phyloP scores from a whole-genome alignment of 2,797 vertebrate genomes.

The Mareca strepera region DNA sequence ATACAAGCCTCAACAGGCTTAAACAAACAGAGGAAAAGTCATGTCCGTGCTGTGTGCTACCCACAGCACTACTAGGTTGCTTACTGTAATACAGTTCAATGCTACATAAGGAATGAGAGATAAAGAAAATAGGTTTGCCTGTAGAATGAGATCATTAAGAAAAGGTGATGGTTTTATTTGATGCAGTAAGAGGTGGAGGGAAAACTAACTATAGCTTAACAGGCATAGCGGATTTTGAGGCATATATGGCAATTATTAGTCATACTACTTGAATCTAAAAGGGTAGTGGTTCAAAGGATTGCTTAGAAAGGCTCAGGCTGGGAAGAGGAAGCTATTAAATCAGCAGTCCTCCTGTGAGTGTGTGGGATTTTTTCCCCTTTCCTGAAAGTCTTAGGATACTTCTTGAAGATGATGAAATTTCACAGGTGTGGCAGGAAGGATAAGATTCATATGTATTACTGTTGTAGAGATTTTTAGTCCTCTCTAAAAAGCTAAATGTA shows the following conservation, averaged over 20 bases:
- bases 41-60: neutral
- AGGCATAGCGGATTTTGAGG: slow-evolving; percentile 20
- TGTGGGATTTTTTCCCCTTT: neutral
- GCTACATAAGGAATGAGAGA: slow-evolving; percentile 54
- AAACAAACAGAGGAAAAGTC: slow-evolving; percentile 64
- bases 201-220: slow-evolving; percentile 15
- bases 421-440: neutral
- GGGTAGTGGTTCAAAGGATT: slow-evolving; percentile 4
- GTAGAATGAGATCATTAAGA: slow-evolving; percentile 38
- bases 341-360: neutral
- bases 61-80: neutral
- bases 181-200: neutral
- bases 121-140: slow-evolving; percentile 51
- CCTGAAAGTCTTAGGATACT: neutral
- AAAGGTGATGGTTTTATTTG: slow-evolving; percentile 24
- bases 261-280: slow-evolving; percentile 38
- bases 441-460: neutral
- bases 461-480: neutral
- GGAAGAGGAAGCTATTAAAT: slow-evolving; percentile 11
- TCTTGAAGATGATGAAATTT: slow-evolving; percentile 1
- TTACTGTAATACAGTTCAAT: slow-evolving; percentile 37
- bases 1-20: slow-evolving; percentile 60
- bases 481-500: neutral
- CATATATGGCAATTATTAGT: slow-evolving; percentile 29
- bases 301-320: neutral